These are phyloP conservation scores for Ophioninae sp. DNA, from an alignment of 2,888 invertebrate genomes.

Conservation along the genomic window DNA sequence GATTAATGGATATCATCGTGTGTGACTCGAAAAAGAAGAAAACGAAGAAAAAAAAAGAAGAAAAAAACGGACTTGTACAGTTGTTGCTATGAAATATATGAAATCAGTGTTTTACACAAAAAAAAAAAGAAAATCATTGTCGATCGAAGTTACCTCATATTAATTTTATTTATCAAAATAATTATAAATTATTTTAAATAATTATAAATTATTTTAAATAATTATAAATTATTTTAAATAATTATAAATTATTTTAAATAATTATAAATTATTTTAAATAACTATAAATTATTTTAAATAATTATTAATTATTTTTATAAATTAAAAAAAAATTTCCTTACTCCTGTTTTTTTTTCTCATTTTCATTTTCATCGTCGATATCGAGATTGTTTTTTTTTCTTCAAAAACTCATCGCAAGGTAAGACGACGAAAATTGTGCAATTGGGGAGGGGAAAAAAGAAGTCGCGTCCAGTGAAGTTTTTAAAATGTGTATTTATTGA, in stretches of 20 bases:
- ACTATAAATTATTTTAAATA: background rate
- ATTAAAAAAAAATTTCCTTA: background rate
- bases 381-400: too few species aligned
- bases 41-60: slow-evolving; percentile 46
- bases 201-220: background rate
- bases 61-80: slow-evolving; percentile 76
- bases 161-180: background rate
- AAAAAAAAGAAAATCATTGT: slow-evolving; percentile 60
- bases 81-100: slow-evolving; percentile 81
- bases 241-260: background rate
- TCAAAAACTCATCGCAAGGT: background rate
- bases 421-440: background rate
- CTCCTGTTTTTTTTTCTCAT: background rate
- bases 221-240: background rate
- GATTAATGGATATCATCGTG: slow-evolving; percentile 72
- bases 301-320: too few species aligned
- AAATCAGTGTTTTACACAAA: slow-evolving; percentile 80
- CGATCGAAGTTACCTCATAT: slow-evolving; percentile 44
- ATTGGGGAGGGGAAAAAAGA: background rate
- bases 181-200: background rate
- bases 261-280: background rate
- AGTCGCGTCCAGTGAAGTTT: slow-evolving; percentile 27
- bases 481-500: slow-evolving; percentile 67
- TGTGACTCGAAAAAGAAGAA: slow-evolving; percentile 71
- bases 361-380: background rate